Evolutionary conservation across 1,140 invertebrate genomes (phyloP).

Genomic region (Drosophila neocordata): DNA sequence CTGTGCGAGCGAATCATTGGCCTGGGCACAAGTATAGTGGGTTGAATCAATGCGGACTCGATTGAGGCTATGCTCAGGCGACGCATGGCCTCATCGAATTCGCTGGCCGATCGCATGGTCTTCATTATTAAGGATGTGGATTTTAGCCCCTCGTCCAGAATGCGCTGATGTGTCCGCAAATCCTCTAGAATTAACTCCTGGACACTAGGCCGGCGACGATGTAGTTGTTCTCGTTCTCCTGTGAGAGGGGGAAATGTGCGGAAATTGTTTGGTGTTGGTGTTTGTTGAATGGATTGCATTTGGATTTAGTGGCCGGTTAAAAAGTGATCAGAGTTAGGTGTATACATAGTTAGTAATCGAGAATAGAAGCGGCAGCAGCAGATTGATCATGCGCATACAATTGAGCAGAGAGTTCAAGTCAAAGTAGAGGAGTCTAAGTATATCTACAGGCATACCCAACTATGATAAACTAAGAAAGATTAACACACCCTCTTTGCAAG

Average conservation of each 20-base stretch:
- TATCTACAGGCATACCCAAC: conserved; percentile 57
- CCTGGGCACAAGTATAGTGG: conserved; percentile 67
- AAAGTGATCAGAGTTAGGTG: conserved; percentile 33
- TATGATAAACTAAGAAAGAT: conserved; percentile 18
- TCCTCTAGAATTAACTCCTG: conserved; percentile 73
- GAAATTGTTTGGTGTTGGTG: conserved; percentile 77
- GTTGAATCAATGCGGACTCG: conserved; percentile 65
- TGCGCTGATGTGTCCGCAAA: conserved; percentile 71
- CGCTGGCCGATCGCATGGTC: conserved; percentile 77
- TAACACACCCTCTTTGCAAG: background rate
- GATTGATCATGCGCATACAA: conserved; percentile 61
- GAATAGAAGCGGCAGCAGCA: conserved; percentile 44
- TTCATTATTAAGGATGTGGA: conserved; percentile 81
- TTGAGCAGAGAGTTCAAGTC: conserved; percentile 49
- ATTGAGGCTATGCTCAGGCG: conserved; percentile 77
- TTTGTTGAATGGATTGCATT: conserved; percentile 52
- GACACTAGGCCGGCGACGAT: conserved; percentile 55
- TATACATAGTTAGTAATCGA: conserved; percentile 42
- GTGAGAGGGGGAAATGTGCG: conserved; percentile 64
- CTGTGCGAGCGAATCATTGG: conserved; percentile 76
- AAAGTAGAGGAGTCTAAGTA: conserved; percentile 72
- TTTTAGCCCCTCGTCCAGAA: conserved; percentile 77
- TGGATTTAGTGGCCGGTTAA: conserved; percentile 45
- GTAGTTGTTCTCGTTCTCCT: conserved; percentile 34
- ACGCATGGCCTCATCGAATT: conserved; percentile 82